Conservation (phyloP, 2,797 vertebrate genomes). For the Agapornis canus region DNA sequence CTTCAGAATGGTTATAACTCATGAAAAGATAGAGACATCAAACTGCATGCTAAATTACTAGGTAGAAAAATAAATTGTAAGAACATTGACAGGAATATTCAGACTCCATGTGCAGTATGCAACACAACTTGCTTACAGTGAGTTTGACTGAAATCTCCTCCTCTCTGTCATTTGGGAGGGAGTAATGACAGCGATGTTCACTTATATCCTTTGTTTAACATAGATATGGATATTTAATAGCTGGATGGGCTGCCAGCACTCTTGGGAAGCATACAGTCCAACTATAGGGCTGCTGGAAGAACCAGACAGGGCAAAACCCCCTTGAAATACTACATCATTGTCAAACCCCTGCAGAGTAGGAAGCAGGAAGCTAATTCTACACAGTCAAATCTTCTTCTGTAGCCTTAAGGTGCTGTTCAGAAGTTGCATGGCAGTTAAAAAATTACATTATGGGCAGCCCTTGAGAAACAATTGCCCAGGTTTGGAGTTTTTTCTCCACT, state of each 20-base stretch:
- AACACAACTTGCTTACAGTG: background rate
- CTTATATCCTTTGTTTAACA: background rate
- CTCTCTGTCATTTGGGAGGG: background rate
- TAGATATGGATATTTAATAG: background rate
- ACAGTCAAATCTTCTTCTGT: background rate
- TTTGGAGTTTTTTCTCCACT: background rate
- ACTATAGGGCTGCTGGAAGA: background rate
- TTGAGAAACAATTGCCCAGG: background rate
- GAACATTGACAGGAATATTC: background rate
- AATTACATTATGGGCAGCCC: background rate
- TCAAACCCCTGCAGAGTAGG: background rate
- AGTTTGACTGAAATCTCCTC: background rate
- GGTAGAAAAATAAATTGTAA: background rate
- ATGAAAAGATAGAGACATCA: background rate
- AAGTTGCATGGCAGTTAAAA: background rate
- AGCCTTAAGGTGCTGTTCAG: background rate
- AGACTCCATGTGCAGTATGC: background rate
- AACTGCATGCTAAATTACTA: background rate
- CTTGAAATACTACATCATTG: background rate
- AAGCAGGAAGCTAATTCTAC: background rate
- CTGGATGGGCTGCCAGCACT: background rate
- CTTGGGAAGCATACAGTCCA: background rate
- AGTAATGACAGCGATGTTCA: background rate
- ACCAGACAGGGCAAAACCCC: accelerated
- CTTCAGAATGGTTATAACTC: background rate